Evolutionary conservation across 2,113 vertebrate species (phyloP).

Genomic region (Bufo gargarizans): DNA sequence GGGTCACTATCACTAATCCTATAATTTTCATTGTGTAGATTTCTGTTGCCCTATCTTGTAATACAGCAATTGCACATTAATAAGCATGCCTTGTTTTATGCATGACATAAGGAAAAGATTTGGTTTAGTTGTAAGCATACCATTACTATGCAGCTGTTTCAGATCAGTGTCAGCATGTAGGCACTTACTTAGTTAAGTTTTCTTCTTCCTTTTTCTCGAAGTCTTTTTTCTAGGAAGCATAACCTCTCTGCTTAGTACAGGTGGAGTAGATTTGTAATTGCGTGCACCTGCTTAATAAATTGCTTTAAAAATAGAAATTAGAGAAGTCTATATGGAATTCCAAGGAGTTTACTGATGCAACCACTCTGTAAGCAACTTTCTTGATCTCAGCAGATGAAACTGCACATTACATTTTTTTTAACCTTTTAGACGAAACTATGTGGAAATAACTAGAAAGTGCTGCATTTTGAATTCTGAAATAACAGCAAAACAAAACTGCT

Average conservation of each 20-base stretch:
- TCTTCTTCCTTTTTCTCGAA: slow-evolving; percentile 40
- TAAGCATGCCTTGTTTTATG: slow-evolving; percentile 44
- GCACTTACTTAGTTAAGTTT: slow-evolving; percentile 55
- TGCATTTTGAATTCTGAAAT: too few relatives aligned
- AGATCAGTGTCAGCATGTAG: slow-evolving; percentile 47
- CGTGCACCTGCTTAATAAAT: slow-evolving; percentile 14
- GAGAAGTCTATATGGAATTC: not conserved
- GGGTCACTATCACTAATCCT: slow-evolving; percentile 3
- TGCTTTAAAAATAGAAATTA: not conserved
- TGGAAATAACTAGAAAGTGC: too few relatives aligned
- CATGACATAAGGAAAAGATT: slow-evolving; percentile 50
- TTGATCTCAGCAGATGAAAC: not conserved
- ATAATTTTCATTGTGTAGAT: not conserved
- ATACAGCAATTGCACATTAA: slow-evolving; percentile 28
- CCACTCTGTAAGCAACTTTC: not conserved
- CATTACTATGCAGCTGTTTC: slow-evolving; percentile 48
- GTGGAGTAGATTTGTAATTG: slow-evolving; percentile 34
- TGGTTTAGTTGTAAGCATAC: slow-evolving; percentile 1
- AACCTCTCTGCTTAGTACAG: slow-evolving; percentile 30
- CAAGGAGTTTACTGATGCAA: not conserved
- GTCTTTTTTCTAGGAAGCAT: slow-evolving; percentile 43
- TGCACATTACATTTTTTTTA: too few relatives aligned
- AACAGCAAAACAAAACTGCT: too few relatives aligned
- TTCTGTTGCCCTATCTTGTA: slow-evolving; percentile 9
- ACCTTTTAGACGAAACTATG: too few relatives aligned